These are phyloP conservation scores for Hyposoter didymator DNA, from an alignment of 2,888 invertebrate genomes.

Conservation along the genomic window DNA sequence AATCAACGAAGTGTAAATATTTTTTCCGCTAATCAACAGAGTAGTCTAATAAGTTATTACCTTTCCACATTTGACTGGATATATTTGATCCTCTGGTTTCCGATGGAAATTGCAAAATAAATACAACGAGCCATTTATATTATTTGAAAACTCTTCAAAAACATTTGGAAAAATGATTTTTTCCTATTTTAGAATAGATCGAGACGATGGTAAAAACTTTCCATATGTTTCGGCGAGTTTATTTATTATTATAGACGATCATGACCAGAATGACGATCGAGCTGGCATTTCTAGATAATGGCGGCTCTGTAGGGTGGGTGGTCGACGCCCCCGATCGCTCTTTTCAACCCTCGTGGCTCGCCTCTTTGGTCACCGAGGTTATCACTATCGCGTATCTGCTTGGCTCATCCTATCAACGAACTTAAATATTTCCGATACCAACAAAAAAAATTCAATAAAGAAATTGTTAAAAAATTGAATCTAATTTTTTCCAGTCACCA, in stretches of 20 bases:
- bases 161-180: neutral
- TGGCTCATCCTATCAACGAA: neutral
- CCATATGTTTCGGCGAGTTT: neutral
- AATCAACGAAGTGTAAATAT: neutral
- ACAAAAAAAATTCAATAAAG: neutral
- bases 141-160: neutral
- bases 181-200: neutral
- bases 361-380: slow-evolving; percentile 55
- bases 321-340: slow-evolving; percentile 60
- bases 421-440: neutral
- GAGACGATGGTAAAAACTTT: neutral
- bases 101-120: neutral
- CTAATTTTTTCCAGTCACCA: neutral
- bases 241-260: slow-evolving; percentile 28
- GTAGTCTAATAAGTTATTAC: neutral
- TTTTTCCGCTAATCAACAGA: neutral
- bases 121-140: neutral
- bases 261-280: slow-evolving; percentile 47
- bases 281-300: slow-evolving; percentile 73
- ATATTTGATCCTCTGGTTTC: neutral
- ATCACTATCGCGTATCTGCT: slow-evolving; percentile 37
- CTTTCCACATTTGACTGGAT: neutral
- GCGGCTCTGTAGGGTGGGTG: slow-evolving; percentile 73
- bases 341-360: slow-evolving; percentile 45
- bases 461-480: neutral